These are phyloP conservation scores for Drosophila birchii DNA, from an alignment of 2,888 invertebrate genomes.

Conservation along the genomic window DNA sequence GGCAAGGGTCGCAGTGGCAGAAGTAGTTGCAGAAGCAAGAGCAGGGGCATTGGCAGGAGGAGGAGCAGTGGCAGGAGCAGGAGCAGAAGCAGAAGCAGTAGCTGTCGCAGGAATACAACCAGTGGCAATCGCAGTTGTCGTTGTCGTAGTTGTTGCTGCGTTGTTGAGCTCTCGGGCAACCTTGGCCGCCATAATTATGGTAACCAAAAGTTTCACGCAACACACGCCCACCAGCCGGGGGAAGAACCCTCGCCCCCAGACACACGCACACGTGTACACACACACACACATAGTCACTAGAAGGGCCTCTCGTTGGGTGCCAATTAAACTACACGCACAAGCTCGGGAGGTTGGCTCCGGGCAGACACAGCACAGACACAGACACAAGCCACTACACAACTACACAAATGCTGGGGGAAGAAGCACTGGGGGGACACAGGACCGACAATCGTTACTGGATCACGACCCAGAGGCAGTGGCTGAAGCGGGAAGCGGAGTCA, in stretches of 20 bases:
- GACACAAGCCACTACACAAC: conserved; percentile 19
- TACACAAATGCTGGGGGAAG: conserved; percentile 9
- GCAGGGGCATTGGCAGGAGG: conserved; percentile 29
- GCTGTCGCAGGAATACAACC: background rate
- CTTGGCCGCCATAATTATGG: conserved; percentile 79
- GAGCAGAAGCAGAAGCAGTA: background rate
- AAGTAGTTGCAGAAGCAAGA: background rate
- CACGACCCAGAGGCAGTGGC: conserved; percentile 33
- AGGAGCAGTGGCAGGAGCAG: background rate
- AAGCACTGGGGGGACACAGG: conserved; percentile 20
- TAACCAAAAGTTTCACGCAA: conserved; percentile 76
- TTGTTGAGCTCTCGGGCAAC: conserved; percentile 49
- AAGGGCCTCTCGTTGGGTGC: conserved; percentile 51
- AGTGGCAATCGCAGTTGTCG: conserved; percentile 25
- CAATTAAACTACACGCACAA: conserved; percentile 77
- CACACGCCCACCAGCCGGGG: conserved; percentile 59
- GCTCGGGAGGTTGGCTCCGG: conserved; percentile 44
- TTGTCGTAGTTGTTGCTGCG: conserved; percentile 42
- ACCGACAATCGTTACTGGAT: conserved; percentile 51
- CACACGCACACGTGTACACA: conserved; percentile 25
- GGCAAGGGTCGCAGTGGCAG: conserved; percentile 35
- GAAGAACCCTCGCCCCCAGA: conserved; percentile 35
- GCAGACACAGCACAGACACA: conserved; percentile 32
- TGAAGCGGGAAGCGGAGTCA: conserved; percentile 22
- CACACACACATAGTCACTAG: conserved; percentile 16